A percentile compares a stretch with the other conserved stretches of the same genome.
These are phyloP conservation scores for Camptogramma bilineatum DNA, from an alignment of 2,888 invertebrate species.

Conservation along the genomic window DNA sequence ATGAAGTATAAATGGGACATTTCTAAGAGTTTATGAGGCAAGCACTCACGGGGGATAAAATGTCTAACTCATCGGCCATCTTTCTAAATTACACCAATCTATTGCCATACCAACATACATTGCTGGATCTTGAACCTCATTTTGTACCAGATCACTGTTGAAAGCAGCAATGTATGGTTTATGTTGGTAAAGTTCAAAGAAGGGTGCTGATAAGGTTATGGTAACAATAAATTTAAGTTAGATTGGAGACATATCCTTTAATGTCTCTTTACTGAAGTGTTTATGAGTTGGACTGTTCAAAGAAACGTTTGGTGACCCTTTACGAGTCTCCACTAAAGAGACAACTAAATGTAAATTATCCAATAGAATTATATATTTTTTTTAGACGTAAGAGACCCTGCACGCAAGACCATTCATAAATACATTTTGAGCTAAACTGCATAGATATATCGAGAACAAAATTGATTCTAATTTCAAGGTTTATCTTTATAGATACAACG, in stretches of 20 bases:
- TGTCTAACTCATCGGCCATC: constrained; percentile 41
- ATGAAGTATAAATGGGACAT: constrained; percentile 81
- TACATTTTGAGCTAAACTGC: background rate
- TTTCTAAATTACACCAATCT: constrained; percentile 37
- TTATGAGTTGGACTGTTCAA: constrained; percentile 55
- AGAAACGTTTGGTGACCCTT: constrained; percentile 19
- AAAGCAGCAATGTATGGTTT: constrained; percentile 18
- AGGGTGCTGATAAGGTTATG: constrained; percentile 59
- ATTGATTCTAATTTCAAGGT: too few species aligned
- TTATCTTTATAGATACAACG: too few species aligned
- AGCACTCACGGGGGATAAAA: constrained; percentile 68
- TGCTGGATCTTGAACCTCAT: constrained; percentile 16
- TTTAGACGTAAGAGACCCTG: background rate
- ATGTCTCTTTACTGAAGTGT: constrained; percentile 80
- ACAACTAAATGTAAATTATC: background rate
- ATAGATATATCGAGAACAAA: background rate
- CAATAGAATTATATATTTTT: background rate
- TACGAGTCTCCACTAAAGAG: background rate
- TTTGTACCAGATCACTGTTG: constrained; percentile 32
- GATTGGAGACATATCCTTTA: constrained; percentile 81
- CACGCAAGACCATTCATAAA: too few species aligned
- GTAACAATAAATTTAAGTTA: constrained; percentile 78
- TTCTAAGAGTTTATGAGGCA: constrained; percentile 75
- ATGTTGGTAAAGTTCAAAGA: constrained; percentile 41
- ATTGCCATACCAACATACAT: constrained; percentile 25